Percentiles rank a stretch among this genome's conserved stretches.
Conservation (phyloP, 2,888 invertebrate species). For the Gortyna flavago region DNA sequence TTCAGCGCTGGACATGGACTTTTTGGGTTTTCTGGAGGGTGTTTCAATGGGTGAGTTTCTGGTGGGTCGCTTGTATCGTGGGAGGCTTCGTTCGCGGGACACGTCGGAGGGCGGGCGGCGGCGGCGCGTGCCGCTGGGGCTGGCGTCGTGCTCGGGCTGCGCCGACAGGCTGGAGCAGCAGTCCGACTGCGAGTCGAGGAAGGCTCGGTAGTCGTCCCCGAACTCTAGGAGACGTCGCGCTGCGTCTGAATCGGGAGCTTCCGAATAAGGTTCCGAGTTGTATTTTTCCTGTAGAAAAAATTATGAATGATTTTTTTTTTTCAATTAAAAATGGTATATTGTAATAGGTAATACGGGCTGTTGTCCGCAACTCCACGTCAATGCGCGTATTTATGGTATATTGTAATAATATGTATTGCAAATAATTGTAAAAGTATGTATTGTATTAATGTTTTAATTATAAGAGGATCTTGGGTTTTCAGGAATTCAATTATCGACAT, state of each 20-base stretch:
- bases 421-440: no score
- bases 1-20: constrained; percentile 88
- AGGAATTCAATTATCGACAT: neutral
- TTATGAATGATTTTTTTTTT: neutral
- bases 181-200: constrained; percentile 97
- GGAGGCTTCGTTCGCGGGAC: constrained; percentile 80
- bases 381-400: no score
- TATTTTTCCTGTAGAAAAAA: constrained; percentile 94
- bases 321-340: neutral
- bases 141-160: constrained; percentile 86
- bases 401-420: no score
- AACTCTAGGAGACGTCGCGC: constrained; percentile 95
- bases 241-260: constrained; percentile 95
- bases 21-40: constrained; percentile 85
- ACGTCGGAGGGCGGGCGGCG: constrained; percentile 85
- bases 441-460: neutral
- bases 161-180: constrained; percentile 95
- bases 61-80: constrained; percentile 83
- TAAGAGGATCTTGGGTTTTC: neutral
- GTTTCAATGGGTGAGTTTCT: constrained; percentile 84
- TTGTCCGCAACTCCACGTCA: no score
- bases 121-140: constrained; percentile 81
- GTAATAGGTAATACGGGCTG: no score
- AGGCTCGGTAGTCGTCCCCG: constrained; percentile 97
- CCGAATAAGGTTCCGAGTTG: constrained; percentile 97